Evolutionary conservation across 2,113 vertebrate genomes (phyloP).

Genomic region (Mobula birostris): DNA sequence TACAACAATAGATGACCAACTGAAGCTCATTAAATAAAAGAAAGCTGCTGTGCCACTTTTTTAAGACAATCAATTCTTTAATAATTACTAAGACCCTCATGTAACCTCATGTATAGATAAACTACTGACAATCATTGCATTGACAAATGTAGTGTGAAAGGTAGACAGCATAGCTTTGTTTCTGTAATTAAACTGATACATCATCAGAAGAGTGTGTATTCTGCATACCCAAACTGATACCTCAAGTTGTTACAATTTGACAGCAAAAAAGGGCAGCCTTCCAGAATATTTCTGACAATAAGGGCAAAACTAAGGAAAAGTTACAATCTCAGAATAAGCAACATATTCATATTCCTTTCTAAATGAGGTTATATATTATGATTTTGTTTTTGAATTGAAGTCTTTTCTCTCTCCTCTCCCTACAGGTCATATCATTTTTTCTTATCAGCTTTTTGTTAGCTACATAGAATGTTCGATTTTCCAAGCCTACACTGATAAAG

Average conservation of each 20-base stretch:
- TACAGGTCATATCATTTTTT: too few species aligned
- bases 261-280: neutral
- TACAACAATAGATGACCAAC: neutral
- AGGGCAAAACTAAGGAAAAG: neutral
- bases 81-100: neutral
- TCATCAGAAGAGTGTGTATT: neutral
- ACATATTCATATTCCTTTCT: neutral
- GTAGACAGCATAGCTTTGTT: neutral
- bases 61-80: neutral
- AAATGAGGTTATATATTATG: too few species aligned
- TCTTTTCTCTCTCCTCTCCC: too few species aligned
- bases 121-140: neutral
- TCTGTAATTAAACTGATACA: slow-evolving; percentile 12
- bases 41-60: neutral
- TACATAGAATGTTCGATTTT: too few species aligned
- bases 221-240: neutral
- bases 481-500: too few species aligned
- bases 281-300: neutral
- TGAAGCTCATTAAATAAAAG: neutral
- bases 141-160: neutral
- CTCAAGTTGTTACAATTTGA: neutral
- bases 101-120: neutral
- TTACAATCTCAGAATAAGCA: neutral
- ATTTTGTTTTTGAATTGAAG: too few species aligned
- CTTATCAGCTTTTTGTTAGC: too few species aligned